Conservation (phyloP, 1,140 invertebrate genomes). For the Eriosoma lanigerum region DNA sequence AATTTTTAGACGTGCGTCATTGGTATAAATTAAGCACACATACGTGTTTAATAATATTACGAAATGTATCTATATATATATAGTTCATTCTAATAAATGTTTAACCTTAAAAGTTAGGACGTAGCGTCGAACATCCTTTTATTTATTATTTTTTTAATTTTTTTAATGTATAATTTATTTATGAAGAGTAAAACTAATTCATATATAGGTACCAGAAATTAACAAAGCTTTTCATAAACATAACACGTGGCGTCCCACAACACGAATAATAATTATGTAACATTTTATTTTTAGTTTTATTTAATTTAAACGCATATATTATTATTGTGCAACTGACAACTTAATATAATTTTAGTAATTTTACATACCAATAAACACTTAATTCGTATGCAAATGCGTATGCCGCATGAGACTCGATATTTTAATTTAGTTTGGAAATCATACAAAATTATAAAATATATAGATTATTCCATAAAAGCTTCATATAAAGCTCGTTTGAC, state of each 20-base stretch:
- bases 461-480: too few species aligned
- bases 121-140: too few species aligned
- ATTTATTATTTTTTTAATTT: too few species aligned
- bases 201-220: neutral
- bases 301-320: neutral
- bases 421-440: neutral
- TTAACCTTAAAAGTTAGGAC: too few species aligned
- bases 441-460: neutral
- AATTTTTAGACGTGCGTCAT: too few species aligned
- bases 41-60: too few species aligned
- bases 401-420: neutral
- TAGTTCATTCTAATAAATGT: too few species aligned
- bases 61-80: too few species aligned
- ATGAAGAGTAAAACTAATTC: neutral
- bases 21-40: too few species aligned
- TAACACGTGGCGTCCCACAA: neutral
- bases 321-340: neutral
- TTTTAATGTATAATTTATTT: too few species aligned
- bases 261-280: neutral
- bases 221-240: neutral
- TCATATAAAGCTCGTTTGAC: too few species aligned
- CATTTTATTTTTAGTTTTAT: conserved; percentile 7
- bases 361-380: neutral
- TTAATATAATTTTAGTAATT: conserved; percentile 8
- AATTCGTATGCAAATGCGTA: neutral